phyloP scores from a whole-genome alignment of 2,888 invertebrate genomes.

The Tetheella fluctuosa region DNA sequence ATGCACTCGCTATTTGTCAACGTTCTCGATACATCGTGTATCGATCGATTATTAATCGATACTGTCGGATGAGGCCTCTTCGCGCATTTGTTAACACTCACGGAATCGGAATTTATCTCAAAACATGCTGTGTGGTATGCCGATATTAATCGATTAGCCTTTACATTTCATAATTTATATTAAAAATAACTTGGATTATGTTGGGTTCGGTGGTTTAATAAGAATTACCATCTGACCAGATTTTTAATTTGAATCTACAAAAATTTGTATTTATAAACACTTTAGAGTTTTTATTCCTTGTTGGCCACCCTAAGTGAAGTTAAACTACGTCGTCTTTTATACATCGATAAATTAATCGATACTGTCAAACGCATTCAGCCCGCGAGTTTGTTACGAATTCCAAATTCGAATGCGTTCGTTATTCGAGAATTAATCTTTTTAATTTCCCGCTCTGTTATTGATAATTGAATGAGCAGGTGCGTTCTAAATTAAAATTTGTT shows the following conservation, averaged over 20 bases:
- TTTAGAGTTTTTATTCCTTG: background rate
- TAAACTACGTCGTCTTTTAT: background rate
- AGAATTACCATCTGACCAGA: background rate
- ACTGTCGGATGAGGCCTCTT: slow-evolving; percentile 21
- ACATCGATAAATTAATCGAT: slow-evolving; percentile 14
- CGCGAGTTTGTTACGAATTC: slow-evolving; percentile 43
- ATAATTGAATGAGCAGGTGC: slow-evolving; percentile 38
- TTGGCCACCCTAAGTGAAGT: background rate
- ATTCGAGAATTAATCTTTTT: slow-evolving; percentile 27
- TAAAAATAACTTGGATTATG: background rate
- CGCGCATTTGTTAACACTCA: slow-evolving; percentile 7
- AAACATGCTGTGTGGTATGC: slow-evolving; percentile 21
- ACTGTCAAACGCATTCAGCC: slow-evolving; percentile 12
- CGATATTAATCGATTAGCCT: slow-evolving; percentile 18
- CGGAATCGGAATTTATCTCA: background rate
- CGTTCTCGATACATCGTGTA: slow-evolving; percentile 48
- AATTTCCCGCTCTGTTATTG: slow-evolving; percentile 15
- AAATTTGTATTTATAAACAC: background rate
- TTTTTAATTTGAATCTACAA: background rate
- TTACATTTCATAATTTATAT: background rate
- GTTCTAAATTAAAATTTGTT: slow-evolving; percentile 42
- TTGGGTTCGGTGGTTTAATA: background rate
- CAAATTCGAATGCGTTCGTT: slow-evolving; percentile 39
- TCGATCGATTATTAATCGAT: slow-evolving; percentile 62
- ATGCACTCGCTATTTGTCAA: slow-evolving; percentile 50